Percentiles rank a stretch among this genome's conserved stretches.
These are phyloP conservation scores for Neria commutata DNA, from an alignment of 2,888 invertebrate genomes.

Conservation along the genomic window DNA sequence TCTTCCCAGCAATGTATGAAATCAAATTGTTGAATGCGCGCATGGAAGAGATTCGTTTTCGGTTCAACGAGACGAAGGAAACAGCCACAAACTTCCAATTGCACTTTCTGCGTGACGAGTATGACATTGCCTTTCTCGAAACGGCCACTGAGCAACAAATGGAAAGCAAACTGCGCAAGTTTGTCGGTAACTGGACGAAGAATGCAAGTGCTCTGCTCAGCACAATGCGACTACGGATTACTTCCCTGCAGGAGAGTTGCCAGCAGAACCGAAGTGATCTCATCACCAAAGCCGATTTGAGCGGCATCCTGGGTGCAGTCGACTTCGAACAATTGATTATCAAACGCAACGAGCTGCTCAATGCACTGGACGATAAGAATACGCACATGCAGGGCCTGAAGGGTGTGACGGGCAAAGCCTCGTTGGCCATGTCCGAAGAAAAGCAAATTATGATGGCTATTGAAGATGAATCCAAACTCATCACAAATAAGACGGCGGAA, in stretches of 20 bases:
- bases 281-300: slow-evolving; percentile 63
- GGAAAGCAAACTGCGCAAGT: slow-evolving; percentile 59
- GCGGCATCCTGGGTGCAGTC: slow-evolving; percentile 64
- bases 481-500: slow-evolving; percentile 59
- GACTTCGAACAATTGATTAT: slow-evolving; percentile 68
- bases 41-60: slow-evolving; percentile 64
- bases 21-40: slow-evolving; percentile 58
- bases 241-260: slow-evolving; percentile 62
- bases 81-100: slow-evolving; percentile 61
- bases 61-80: slow-evolving; percentile 63
- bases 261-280: slow-evolving; percentile 56
- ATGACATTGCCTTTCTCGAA: slow-evolving; percentile 45
- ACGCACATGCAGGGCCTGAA: slow-evolving; percentile 64
- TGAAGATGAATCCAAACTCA: slow-evolving; percentile 55
- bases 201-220: slow-evolving; percentile 63
- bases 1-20: slow-evolving; percentile 41
- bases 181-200: slow-evolving; percentile 66
- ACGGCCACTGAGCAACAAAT: slow-evolving; percentile 52
- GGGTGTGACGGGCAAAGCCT: slow-evolving; percentile 64
- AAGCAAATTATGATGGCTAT: slow-evolving; percentile 62
- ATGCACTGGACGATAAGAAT: slow-evolving; percentile 64
- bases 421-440: slow-evolving; percentile 63
- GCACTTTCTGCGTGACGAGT: slow-evolving; percentile 47
- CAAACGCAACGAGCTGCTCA: slow-evolving; percentile 63
- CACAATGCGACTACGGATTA: slow-evolving; percentile 64